A percentile compares a stretch with the other conserved stretches of the same genome.
phyloP scores from a whole-genome alignment of 1,140 invertebrate genomes.

The Goniozus legneri region DNA sequence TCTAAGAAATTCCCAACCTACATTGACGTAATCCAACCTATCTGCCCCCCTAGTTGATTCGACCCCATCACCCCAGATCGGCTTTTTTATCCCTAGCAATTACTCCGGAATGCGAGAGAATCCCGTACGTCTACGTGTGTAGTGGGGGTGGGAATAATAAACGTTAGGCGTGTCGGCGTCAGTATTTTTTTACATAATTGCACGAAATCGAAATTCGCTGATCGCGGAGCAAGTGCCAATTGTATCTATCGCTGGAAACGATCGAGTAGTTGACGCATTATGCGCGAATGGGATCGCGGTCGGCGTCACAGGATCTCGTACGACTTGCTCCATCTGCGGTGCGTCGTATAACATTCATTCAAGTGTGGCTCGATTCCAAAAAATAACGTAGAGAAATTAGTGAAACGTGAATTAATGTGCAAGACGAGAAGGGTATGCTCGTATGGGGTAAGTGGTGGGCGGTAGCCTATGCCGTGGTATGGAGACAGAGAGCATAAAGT shows the following conservation, averaged over 20 bases:
- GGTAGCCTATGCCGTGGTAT: conserved; percentile 46
- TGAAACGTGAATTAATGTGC: no score
- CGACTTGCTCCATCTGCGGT: neutral
- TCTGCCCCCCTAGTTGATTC: no score
- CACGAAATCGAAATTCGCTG: no score
- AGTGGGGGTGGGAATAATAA: conserved; percentile 36
- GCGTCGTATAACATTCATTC: neutral
- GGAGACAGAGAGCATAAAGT: conserved; percentile 54
- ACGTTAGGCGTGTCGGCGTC: conserved; percentile 42
- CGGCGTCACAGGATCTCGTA: neutral
- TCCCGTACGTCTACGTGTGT: conserved; percentile 16
- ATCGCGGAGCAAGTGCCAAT: neutral
- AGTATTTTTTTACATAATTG: conserved; percentile 22
- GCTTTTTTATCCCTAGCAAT: conserved; percentile 23
- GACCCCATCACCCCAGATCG: no score
- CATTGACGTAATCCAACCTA: no score
- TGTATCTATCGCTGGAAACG: neutral
- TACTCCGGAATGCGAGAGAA: conserved; percentile 23
- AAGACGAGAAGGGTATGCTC: conserved; percentile 35
- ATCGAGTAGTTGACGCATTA: neutral
- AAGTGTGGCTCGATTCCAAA: conserved; percentile 9
- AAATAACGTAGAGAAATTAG: no score
- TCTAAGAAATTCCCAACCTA: no score
- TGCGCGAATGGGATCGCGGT: neutral
- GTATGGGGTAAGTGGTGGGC: conserved; percentile 34